Percentiles rank a stretch among this genome's conserved stretches.
These are phyloP conservation scores for Oceanodroma leucorhoa DNA, from an alignment of 2,797 vertebrate species.

Conservation along the genomic window DNA sequence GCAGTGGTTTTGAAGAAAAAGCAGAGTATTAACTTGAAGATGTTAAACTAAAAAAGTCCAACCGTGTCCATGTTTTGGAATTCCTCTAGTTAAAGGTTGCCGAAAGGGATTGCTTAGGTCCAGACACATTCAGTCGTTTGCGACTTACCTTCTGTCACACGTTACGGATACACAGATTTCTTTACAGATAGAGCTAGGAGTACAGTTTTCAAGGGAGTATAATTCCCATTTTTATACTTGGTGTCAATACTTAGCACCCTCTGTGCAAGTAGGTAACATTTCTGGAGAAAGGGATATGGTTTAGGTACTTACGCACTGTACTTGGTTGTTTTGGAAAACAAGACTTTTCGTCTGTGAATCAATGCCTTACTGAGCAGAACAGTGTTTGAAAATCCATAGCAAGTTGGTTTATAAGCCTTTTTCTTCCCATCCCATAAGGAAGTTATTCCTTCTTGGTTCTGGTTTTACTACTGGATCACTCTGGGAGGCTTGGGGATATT, in stretches of 20 bases:
- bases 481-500: neutral
- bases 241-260: neutral
- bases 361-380: neutral
- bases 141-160: fast-evolving
- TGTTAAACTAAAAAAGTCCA: neutral
- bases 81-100: neutral
- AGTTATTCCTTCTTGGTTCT: neutral
- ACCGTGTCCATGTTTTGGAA: neutral
- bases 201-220: neutral
- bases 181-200: neutral
- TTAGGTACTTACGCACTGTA: fast-evolving
- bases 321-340: neutral
- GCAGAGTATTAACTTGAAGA: neutral
- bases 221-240: neutral
- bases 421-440: neutral
- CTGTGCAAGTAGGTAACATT: neutral
- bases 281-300: neutral
- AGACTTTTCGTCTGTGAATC: neutral
- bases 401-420: neutral
- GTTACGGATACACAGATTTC: neutral
- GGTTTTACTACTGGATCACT: neutral
- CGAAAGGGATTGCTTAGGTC: neutral
- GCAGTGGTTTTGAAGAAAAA: neutral
- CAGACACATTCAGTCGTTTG: neutral
- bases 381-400: neutral